A percentile compares a stretch with the other conserved stretches of the same genome.
These are phyloP conservation scores for Nephila pilipes DNA, from an alignment of 1,140 invertebrate genomes.

Conservation along the genomic window DNA sequence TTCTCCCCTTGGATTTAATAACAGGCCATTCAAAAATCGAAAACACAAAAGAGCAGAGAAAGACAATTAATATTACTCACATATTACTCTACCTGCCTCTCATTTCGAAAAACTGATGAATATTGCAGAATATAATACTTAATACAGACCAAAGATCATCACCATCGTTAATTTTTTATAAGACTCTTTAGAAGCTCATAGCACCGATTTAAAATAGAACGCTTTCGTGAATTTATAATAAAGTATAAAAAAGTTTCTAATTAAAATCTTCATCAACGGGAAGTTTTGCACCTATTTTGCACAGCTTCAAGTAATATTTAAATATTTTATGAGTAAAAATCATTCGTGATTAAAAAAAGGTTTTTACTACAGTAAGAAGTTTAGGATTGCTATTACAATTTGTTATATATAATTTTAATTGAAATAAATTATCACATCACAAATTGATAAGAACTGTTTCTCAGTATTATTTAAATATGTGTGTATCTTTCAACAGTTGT, in stretches of 20 bases:
- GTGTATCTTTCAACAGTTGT: too few species aligned
- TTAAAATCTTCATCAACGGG: background rate
- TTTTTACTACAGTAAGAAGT: too few species aligned
- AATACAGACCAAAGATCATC: background rate
- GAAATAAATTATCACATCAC: too few species aligned
- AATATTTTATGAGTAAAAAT: too few species aligned
- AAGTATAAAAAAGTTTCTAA: background rate
- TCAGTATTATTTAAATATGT: too few species aligned
- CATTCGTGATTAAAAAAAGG: too few species aligned
- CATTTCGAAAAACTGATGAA: background rate
- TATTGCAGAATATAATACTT: background rate
- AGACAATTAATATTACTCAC: constrained; percentile 17
- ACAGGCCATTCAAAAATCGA: background rate
- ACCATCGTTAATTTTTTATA: background rate
- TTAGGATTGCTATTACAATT: too few species aligned
- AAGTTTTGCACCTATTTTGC: too few species aligned
- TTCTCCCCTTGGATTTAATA: background rate
- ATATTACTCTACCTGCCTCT: background rate
- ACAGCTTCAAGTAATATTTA: too few species aligned
- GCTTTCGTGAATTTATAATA: background rate
- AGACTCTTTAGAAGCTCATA: background rate
- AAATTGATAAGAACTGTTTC: too few species aligned
- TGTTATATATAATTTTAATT: too few species aligned
- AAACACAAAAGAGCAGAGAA: background rate
- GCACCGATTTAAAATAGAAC: background rate